Evolutionary conservation across 2,797 vertebrate species (phyloP), one percentile per base, ranked within the genome.

Genomic region (Coluber constrictor): DNA sequence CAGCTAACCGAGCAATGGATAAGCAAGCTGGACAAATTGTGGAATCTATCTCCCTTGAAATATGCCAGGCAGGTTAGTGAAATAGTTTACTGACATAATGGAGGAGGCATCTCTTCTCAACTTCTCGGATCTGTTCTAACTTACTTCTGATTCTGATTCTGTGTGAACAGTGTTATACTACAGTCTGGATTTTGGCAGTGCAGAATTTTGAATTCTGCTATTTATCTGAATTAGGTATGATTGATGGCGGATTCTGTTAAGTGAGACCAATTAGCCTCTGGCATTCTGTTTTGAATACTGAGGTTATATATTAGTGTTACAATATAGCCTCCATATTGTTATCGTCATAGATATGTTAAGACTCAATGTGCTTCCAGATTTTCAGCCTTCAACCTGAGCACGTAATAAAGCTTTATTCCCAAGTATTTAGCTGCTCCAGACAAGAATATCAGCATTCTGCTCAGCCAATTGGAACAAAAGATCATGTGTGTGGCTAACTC

Each of bases 341-440:
- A 8, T 86, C 47, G 94, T 93, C 83, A 91, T 61, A 57, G 8
- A 89, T 55, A 9, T 70, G 83, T 20, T 54, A 74, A 92, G 25
- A 70, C 55, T 93, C 90, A 92, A 90, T 23, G 70, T 91, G n/a
- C 63, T 89, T 93, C 92, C 79, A 89, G 89, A 63, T 93, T 92
- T 66, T 90, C 74, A 57, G 43, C 56, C 86, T 87, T 90, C 88
- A 23, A 25, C 83, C 27, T 61, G 90, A 92, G 59, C 47, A n/a
- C 2, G 27, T 32, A 59, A 88, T 13, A 0, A 43, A 56, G 6
- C 54, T 54, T 66, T 25, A 23, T 37, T 93, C 79, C 18, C n/a
- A 87, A 66, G 91, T 63, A 59, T 88, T 89, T 66, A 9, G 27
- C 18, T 88, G 37, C 57, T 94, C 10, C 93, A 90, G 32, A 55